Percentiles rank a stretch among this genome's conserved stretches.
phyloP scores from a whole-genome alignment of 2,797 vertebrate species.

The Eurystomus glaucurus region DNA sequence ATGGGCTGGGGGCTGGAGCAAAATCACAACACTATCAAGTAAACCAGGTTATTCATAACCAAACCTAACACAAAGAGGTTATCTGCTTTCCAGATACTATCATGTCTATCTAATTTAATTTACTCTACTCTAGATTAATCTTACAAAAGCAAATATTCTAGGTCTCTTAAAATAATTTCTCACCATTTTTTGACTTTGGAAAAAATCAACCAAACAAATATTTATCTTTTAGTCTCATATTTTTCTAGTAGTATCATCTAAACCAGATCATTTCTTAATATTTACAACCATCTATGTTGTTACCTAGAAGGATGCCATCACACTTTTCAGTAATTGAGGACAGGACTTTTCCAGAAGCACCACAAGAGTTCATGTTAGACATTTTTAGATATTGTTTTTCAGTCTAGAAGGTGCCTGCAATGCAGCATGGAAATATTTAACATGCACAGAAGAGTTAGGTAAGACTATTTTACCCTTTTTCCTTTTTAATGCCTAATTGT shows the following conservation, averaged over 20 bases:
- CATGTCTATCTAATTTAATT: not conserved
- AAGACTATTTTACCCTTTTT: slow-evolving; percentile 33
- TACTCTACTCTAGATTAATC: not conserved
- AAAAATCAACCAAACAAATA: not conserved
- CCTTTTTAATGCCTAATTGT: slow-evolving; percentile 64
- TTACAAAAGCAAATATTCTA: not conserved
- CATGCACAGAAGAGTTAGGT: slow-evolving; percentile 46
- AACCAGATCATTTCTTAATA: not conserved
- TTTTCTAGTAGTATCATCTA: not conserved
- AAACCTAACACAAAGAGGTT: not conserved
- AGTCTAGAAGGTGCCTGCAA: slow-evolving; percentile 7
- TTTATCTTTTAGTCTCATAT: not conserved
- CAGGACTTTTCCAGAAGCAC: not conserved
- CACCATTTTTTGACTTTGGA: not conserved
- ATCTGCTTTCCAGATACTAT: not conserved
- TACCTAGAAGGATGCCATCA: not conserved
- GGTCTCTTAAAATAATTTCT: not conserved
- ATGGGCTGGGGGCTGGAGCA: not conserved
- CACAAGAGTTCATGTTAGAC: not conserved
- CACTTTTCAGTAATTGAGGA: not conserved
- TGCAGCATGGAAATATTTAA: slow-evolving; percentile 59
- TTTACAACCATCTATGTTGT: not conserved
- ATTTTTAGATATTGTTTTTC: not conserved
- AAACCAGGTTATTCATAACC: not conserved
- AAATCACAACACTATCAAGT: not conserved